Base-by-base conservation (phyloP, 2,113 vertebrate genomes). In the Motacilla alba region DNA sequence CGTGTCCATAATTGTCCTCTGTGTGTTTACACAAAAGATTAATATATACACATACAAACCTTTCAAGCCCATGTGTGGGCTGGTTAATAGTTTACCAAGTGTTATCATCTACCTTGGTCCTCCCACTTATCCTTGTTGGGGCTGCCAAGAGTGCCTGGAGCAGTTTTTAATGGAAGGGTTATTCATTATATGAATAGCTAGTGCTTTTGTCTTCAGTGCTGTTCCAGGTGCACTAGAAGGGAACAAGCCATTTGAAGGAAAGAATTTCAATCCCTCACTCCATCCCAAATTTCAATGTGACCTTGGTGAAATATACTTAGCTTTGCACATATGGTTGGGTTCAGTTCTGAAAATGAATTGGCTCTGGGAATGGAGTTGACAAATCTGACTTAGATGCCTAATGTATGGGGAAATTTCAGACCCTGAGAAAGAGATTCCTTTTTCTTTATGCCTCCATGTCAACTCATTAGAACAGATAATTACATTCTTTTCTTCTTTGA, bases 41-140 rank as follows among this genome's bases (percentile, higher is more conserved):
- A 90, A 91, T 95, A 44, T 46, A 66, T 47, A 74, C 47, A 70
- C 8, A 13, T 37, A 74, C 68, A 95, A 90, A 91, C 67, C 76
- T 92, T 94, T 86, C 79, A 81, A 85, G 88, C 52, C 50, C 37
- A 52, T 80, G 44, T 93, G 94, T 95, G 85, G 94, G 95, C 79
- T 93, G 90, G 83, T 86, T 96, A 97, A 96, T 97, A 86, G 90
- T 83, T 95, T 91, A 93, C 87, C 75, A 83, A 94, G 35, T 89
- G 75, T 85, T 94, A 93, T 94, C 84, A 86, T 74, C 35, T 85
- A 53, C 20, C 70, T 77, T 83, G 76, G 90, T 83, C 78, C 91
- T 96, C 94, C 95, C 95, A 80, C 92, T 70, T 88, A 66, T 23
- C 30, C 75, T 77, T 88, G 39, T 10, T 90, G 49, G 43, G 39